Conservation (phyloP, 2,888 invertebrate genomes). For the Nezara viridula region DNA sequence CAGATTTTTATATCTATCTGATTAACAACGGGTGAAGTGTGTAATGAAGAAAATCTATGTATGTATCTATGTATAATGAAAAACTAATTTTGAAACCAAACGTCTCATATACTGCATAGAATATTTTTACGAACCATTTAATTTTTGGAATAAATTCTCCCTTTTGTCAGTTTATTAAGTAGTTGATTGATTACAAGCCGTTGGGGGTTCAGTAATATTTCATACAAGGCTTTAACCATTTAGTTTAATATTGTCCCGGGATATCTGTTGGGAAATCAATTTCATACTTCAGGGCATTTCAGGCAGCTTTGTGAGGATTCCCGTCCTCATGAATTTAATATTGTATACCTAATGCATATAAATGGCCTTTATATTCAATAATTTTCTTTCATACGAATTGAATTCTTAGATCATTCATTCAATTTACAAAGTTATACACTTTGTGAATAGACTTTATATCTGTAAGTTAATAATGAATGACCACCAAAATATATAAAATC, state of each 20-base stretch:
- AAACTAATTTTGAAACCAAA: too few species aligned
- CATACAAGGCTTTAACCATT: slow-evolving; percentile 18
- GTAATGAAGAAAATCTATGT: too few species aligned
- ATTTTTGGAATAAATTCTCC: not conserved
- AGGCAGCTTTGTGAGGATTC: not conserved
- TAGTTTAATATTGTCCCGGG: slow-evolving; percentile 28
- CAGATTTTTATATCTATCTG: too few species aligned
- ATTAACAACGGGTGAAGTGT: too few species aligned
- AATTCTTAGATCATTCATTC: not conserved
- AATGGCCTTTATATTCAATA: not conserved
- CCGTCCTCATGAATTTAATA: not conserved
- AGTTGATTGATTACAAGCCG: not conserved
- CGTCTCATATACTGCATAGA: too few species aligned
- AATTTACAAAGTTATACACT: not conserved
- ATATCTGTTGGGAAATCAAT: slow-evolving; percentile 51
- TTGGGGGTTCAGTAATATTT: slow-evolving; percentile 6
- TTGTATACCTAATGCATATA: slow-evolving; percentile 1
- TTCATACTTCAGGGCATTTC: slow-evolving; percentile 33
- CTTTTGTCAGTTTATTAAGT: not conserved
- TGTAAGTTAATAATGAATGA: too few species aligned
- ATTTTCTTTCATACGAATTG: not conserved
- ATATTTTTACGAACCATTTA: too few species aligned
- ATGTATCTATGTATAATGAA: too few species aligned
- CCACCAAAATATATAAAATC: not conserved
- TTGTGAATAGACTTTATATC: not conserved